These are phyloP conservation scores for Ctenopoma multispine DNA, from an alignment of 2,797 vertebrate genomes.

Conservation along the genomic window DNA sequence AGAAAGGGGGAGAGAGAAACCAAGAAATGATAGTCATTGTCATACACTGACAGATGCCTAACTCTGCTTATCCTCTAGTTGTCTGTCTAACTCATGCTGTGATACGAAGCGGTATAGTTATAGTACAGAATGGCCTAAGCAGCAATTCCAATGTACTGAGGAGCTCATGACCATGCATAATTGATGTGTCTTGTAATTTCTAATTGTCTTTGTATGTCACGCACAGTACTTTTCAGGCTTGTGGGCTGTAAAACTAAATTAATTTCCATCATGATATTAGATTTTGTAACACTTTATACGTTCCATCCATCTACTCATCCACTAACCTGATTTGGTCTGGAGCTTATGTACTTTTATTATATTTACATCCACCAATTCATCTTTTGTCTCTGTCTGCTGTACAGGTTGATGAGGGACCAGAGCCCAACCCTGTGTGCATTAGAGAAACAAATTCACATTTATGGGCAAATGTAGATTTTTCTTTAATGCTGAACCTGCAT, in stretches of 20 bases:
- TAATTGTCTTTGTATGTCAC: slow-evolving; percentile 25
- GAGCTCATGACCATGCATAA: slow-evolving; percentile 14
- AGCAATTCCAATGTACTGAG: slow-evolving; percentile 1
- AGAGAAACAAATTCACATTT: slow-evolving; percentile 3
- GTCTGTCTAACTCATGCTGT: slow-evolving; percentile 25
- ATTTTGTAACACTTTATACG: slow-evolving; percentile 47
- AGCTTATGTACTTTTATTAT: slow-evolving; percentile 1
- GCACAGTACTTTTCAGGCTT: slow-evolving; percentile 20
- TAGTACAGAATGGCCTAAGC: background rate
- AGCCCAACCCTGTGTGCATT: slow-evolving; percentile 11
- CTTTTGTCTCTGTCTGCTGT: slow-evolving; percentile 19
- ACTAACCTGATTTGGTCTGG: slow-evolving; percentile 17
- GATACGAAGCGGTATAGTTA: background rate
- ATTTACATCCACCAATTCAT: slow-evolving; percentile 16
- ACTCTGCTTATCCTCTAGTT: slow-evolving; percentile 15
- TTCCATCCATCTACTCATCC: slow-evolving; percentile 25
- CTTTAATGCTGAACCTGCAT: background rate
- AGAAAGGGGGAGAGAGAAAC: background rate
- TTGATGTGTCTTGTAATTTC: slow-evolving; percentile 28
- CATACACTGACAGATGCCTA: slow-evolving; percentile 34
- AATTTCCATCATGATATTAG: slow-evolving; percentile 31
- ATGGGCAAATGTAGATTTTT: background rate
- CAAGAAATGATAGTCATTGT: slow-evolving; percentile 39
- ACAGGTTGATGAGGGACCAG: slow-evolving; percentile 16
- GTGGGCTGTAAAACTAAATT: slow-evolving; percentile 31